Evolutionary conservation across 2,113 vertebrate genomes (phyloP), one percentile per base, ranked within the genome.

Genomic region (Aegypius monachus): DNA sequence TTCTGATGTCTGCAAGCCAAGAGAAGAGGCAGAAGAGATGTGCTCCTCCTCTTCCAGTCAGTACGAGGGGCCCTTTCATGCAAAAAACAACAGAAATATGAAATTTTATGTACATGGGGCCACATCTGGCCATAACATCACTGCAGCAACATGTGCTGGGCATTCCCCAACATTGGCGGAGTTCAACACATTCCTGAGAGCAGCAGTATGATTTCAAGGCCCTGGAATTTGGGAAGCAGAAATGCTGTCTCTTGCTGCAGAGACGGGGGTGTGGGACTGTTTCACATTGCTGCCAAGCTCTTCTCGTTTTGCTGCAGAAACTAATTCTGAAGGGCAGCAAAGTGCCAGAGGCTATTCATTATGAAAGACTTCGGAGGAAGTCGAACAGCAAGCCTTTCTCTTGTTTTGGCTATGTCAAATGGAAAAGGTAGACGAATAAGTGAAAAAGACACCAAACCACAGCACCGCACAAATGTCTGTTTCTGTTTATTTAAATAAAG

Each of bases 161-260:
- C 70, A 31, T 26, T 92, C 74, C 72, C 77, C 65, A 25, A 11
- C 0, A 2, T 83, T 6, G 3, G 53, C 45, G 1, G 83, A 82
- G 90, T 6, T 94, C 74, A 52, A 31, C 79, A 5, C 95, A 86
- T 83, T 94, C 92, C 79, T 25, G 5, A 18, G 66, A 83, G 79
- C 92, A 90, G 96, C 56, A 48, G 50, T 1, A 36, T 95, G 95
- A 96, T 32, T 87, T 94, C 91, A 96, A 79, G 83, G 77, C 88
- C 65, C 59, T 91, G 96, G 95, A 97, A 96, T 96, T 16, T 63
- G 65, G 90, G 94, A 88, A 95, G 86, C 68, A 88, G 83, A 62
- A 86, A 48, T 0, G 2, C 36, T 59, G 67, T 6, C 74, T 93
- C 83, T 10, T 11, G 63, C 93, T 59, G 81, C 4, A 2, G 40